Percentiles rank a stretch among this genome's conserved stretches.
Conservation (phyloP, 2,888 invertebrate genomes). For the Myopa testacea region DNA sequence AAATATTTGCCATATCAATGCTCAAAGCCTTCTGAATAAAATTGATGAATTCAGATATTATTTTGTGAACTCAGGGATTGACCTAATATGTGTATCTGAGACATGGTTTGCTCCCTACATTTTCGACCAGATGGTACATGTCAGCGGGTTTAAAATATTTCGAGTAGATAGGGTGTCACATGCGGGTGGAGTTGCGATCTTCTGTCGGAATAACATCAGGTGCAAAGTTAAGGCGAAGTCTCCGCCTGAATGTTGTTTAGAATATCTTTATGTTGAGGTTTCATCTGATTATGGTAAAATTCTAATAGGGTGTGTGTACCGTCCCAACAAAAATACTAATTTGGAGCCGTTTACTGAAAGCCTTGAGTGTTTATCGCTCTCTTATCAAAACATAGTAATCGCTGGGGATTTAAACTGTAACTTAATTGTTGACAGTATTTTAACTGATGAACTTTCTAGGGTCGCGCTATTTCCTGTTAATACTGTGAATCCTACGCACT, state of each 20-base stretch:
- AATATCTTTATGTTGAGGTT: neutral
- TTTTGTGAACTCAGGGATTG: slow-evolving; percentile 27
- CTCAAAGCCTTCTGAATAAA: slow-evolving; percentile 35
- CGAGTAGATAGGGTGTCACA: slow-evolving; percentile 24
- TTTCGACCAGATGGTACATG: neutral
- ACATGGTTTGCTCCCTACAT: slow-evolving; percentile 30
- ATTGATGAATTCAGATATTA: slow-evolving; percentile 36
- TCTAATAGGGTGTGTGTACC: slow-evolving; percentile 6
- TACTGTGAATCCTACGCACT: neutral
- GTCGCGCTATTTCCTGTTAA: neutral
- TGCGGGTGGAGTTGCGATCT: slow-evolving; percentile 35
- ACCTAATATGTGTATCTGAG: slow-evolving; percentile 38
- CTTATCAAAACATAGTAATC: neutral
- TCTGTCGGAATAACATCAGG: neutral
- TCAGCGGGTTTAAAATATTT: slow-evolving; percentile 24
- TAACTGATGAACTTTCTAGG: neutral
- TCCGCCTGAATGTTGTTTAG: neutral
- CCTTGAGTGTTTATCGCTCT: neutral
- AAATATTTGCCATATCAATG: slow-evolving; percentile 39
- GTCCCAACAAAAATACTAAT: neutral
- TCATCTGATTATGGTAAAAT: neutral
- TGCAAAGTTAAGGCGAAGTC: neutral
- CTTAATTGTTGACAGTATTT: neutral
- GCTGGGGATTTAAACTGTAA: neutral
- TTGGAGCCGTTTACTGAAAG: neutral